Conservation (phyloP, 2,113 vertebrate species). For the Otus sunia region DNA sequence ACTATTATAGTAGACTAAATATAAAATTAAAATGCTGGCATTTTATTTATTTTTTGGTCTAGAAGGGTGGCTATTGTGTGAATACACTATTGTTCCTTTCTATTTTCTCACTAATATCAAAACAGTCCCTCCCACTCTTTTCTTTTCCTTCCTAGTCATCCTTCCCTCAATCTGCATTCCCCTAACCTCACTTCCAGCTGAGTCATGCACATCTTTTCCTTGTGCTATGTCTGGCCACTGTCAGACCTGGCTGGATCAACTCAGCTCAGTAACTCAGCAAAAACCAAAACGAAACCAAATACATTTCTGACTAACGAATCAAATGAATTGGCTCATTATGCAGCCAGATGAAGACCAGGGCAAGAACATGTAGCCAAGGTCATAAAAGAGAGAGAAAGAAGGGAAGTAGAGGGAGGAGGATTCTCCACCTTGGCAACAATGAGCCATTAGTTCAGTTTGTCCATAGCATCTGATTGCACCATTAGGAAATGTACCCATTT, state of each 20-base stretch:
- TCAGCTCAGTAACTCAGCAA: background rate
- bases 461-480: background rate
- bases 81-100: background rate
- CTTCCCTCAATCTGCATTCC: background rate
- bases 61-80: background rate
- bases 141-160: background rate
- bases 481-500: background rate
- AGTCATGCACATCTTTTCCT: background rate
- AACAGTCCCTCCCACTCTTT: background rate
- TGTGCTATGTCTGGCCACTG: background rate
- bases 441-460: background rate
- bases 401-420: background rate
- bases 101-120: background rate
- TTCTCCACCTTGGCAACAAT: background rate
- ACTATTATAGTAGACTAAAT: background rate
- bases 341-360: background rate
- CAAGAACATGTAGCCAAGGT: background rate
- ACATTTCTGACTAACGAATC: background rate
- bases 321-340: background rate
- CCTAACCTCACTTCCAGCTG: background rate
- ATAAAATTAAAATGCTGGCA: background rate
- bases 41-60: background rate
- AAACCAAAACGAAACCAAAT: background rate
- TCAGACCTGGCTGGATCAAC: background rate
- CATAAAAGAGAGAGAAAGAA: background rate